Conservation (phyloP, 2,888 invertebrate genomes). For the Blomia tropicalis region DNA sequence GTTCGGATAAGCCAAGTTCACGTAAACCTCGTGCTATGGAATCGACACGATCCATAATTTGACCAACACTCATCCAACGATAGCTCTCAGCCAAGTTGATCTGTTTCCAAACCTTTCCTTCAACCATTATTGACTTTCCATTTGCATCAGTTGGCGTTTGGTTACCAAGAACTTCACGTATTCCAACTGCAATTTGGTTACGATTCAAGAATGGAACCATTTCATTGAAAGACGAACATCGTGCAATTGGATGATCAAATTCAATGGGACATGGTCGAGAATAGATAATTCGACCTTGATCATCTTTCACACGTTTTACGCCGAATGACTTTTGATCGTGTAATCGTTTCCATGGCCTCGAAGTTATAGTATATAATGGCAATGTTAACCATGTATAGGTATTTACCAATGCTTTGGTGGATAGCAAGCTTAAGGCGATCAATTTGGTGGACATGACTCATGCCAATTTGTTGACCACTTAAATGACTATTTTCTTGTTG, state of each 20-base stretch:
- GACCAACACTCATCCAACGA: conserved; percentile 16
- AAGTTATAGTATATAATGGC: conserved; percentile 17
- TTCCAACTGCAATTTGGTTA: background rate
- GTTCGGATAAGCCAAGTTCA: conserved; percentile 8
- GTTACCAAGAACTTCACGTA: conserved; percentile 1
- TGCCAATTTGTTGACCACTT: too few relatives aligned
- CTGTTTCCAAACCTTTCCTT: conserved; percentile 16
- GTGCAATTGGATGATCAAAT: background rate
- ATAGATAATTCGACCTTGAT: conserved; percentile 18
- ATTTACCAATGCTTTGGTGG: conserved; percentile 17
- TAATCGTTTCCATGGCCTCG: conserved; percentile 19
- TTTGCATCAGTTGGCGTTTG: background rate
- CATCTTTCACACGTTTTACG: background rate
- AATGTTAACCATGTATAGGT: conserved; percentile 20
- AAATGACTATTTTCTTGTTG: too few relatives aligned
- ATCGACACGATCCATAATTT: conserved; percentile 18
- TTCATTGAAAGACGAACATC: background rate
- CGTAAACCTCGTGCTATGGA: conserved; percentile 16
- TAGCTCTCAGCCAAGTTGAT: conserved; percentile 9
- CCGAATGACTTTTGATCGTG: background rate
- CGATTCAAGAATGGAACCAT: conserved; percentile 1
- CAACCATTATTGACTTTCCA: conserved; percentile 14
- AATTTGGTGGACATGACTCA: conserved; percentile 18
- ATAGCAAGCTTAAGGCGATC: conserved; percentile 8
- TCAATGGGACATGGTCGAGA: background rate